Conservation (phyloP, 2,797 vertebrate genomes). For the Sebastolobus altivelis region DNA sequence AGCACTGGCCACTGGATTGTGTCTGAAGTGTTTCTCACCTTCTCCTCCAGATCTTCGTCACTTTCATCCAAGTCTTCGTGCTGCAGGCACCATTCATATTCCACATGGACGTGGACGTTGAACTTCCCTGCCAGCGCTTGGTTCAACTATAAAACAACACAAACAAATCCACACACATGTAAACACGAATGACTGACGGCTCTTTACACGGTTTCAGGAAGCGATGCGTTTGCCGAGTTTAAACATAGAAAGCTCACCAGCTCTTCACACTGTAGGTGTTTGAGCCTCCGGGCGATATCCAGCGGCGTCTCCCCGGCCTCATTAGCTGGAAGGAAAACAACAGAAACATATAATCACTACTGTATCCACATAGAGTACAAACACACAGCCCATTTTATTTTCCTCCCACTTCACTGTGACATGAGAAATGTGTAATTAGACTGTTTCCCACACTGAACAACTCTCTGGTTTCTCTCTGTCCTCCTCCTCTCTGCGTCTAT, state of each 20-base stretch:
- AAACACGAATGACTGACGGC: slow-evolving; percentile 14
- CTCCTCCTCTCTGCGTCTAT: slow-evolving; percentile 33
- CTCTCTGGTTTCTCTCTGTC: slow-evolving; percentile 33
- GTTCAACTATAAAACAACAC: slow-evolving; percentile 85
- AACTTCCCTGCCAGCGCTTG: slow-evolving; percentile 96
- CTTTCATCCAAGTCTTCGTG: slow-evolving; percentile 98
- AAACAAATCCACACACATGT: slow-evolving; percentile 24
- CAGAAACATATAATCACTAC: slow-evolving; percentile 46
- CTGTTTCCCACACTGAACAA: slow-evolving; percentile 69
- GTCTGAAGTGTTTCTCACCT: slow-evolving; percentile 72
- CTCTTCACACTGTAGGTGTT: slow-evolving; percentile 96
- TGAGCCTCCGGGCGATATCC: slow-evolving; percentile 95
- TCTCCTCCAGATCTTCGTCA: slow-evolving; percentile 97
- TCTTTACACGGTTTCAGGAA: not conserved
- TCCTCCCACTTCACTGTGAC: slow-evolving; percentile 54
- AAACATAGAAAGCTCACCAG: slow-evolving; percentile 87
- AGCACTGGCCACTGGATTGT: too few relatives aligned
- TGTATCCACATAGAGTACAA: slow-evolving; percentile 48
- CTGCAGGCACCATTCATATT: slow-evolving; percentile 98
- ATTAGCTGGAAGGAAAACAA: slow-evolving; percentile 87
- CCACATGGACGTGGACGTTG: slow-evolving; percentile 96
- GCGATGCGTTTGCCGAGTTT: not conserved
- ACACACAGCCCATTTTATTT: slow-evolving; percentile 48
- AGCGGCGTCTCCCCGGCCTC: slow-evolving; percentile 96
- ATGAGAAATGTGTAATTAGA: slow-evolving; percentile 72